Conservation (phyloP, 2,797 vertebrate genomes). For the Pteronotus mesoamericanus region DNA sequence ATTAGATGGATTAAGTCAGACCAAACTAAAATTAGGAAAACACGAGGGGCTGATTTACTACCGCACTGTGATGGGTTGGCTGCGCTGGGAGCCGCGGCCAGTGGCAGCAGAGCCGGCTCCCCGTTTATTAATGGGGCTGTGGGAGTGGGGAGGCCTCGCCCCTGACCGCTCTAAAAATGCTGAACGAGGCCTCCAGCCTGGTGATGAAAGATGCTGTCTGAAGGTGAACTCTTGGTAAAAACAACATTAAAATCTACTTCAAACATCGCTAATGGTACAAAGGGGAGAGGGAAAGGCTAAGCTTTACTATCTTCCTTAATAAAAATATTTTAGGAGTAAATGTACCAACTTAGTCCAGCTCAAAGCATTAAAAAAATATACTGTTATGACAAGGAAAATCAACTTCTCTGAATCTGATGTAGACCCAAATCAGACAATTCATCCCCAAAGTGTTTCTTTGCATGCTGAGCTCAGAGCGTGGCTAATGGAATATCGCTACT, state of each 20-base stretch:
- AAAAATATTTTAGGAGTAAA: neutral
- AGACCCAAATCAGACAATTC: neutral
- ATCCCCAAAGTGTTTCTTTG: constrained; percentile 7
- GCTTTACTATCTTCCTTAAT: neutral
- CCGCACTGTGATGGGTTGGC: constrained; percentile 72
- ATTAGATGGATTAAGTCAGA: constrained; percentile 79
- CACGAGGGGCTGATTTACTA: constrained; percentile 83
- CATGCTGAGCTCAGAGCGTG: neutral
- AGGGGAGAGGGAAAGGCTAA: constrained; percentile 42
- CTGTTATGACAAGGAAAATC: constrained; percentile 1
- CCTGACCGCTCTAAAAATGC: constrained; percentile 83
- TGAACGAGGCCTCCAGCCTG: constrained; percentile 73
- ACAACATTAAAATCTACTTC: constrained; percentile 67
- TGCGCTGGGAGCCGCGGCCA: constrained; percentile 70
- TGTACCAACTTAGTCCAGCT: neutral
- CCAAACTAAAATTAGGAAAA: constrained; percentile 83
- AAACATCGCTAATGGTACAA: constrained; percentile 36
- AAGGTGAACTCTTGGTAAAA: constrained; percentile 71
- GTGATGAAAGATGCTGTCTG: constrained; percentile 78
- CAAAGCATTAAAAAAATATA: neutral
- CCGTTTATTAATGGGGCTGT: constrained; percentile 75
- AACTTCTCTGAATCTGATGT: neutral
- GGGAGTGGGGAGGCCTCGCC: constrained; percentile 73
- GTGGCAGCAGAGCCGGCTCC: constrained; percentile 63
- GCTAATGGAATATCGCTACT: neutral